Percentiles rank a stretch among this genome's conserved stretches.
These are phyloP conservation scores for Trissolcus basalis DNA, from an alignment of 1,140 invertebrate species.

Conservation along the genomic window DNA sequence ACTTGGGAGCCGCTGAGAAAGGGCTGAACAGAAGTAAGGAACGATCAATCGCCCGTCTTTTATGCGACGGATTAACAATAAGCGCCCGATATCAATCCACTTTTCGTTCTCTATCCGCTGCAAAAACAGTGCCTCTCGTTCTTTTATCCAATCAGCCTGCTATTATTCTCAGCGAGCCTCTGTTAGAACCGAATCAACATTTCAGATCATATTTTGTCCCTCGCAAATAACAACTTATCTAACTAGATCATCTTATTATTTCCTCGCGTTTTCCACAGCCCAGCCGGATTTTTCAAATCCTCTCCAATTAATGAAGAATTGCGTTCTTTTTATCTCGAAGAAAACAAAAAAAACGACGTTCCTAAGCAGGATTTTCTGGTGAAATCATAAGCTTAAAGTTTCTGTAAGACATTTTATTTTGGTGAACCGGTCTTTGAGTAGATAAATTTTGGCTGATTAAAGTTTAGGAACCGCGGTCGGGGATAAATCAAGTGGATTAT, in stretches of 20 bases:
- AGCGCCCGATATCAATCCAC: conserved; percentile 12
- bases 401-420: too few species aligned
- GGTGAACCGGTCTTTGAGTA: too few species aligned
- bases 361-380: too few species aligned
- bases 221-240: conserved; percentile 26
- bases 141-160: not conserved
- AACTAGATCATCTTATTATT: conserved; percentile 39
- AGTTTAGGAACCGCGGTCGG: not conserved
- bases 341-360: not conserved
- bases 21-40: not conserved
- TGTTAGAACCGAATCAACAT: not conserved
- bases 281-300: conserved; percentile 31
- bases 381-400: too few species aligned
- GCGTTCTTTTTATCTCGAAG: not conserved
- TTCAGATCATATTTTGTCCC: conserved; percentile 13
- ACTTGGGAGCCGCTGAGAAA: not conserved
- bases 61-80: conserved; percentile 12
- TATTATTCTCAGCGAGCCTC: conserved; percentile 5
- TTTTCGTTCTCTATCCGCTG: not conserved
- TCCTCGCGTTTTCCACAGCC: not conserved
- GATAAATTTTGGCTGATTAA: too few species aligned
- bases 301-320: conserved; percentile 35
- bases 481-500: not conserved
- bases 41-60: conserved; percentile 22
- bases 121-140: conserved; percentile 5